phyloP scores from a whole-genome alignment of 2,888 invertebrate genomes.

The Rhagophthalmus giganteus region DNA sequence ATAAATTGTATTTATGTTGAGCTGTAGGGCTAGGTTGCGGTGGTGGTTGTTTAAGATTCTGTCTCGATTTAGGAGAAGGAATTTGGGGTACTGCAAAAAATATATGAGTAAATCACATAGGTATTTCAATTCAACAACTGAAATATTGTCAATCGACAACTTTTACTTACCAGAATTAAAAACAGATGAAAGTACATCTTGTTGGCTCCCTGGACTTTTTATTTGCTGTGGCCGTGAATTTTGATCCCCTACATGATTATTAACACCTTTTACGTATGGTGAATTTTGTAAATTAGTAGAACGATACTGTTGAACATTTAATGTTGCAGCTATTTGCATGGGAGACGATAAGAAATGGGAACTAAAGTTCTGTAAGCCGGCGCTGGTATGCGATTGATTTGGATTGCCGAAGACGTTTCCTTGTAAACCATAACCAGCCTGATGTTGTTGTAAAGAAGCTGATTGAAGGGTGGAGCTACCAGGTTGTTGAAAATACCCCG shows the following conservation, averaged over 20 bases:
- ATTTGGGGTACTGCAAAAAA: conserved; percentile 58
- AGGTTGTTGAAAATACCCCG: conserved; percentile 59
- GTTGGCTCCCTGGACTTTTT: conserved; percentile 60
- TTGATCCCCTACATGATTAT: conserved; percentile 47
- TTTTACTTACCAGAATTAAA: conserved; percentile 59
- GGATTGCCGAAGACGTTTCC: conserved; percentile 57
- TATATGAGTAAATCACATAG: neutral
- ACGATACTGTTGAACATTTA: conserved; percentile 64
- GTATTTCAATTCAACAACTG: neutral
- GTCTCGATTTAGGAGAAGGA: conserved; percentile 62
- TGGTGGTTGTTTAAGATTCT: conserved; percentile 59
- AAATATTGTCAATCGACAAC: neutral
- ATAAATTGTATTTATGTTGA: conserved; percentile 60
- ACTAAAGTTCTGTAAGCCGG: conserved; percentile 58
- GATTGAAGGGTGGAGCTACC: conserved; percentile 55
- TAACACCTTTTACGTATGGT: conserved; percentile 50
- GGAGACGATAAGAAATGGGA: conserved; percentile 66
- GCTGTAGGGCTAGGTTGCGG: conserved; percentile 61
- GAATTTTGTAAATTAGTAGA: conserved; percentile 62
- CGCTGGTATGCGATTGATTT: conserved; percentile 55
- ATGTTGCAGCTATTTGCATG: conserved; percentile 66
- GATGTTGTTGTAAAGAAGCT: conserved; percentile 53
- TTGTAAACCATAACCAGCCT: conserved; percentile 56
- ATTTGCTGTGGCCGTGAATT: conserved; percentile 57
- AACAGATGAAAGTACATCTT: conserved; percentile 60